phyloP scores from a whole-genome alignment of 2,888 invertebrate genomes.

The Lasioglossum pauxillum region DNA sequence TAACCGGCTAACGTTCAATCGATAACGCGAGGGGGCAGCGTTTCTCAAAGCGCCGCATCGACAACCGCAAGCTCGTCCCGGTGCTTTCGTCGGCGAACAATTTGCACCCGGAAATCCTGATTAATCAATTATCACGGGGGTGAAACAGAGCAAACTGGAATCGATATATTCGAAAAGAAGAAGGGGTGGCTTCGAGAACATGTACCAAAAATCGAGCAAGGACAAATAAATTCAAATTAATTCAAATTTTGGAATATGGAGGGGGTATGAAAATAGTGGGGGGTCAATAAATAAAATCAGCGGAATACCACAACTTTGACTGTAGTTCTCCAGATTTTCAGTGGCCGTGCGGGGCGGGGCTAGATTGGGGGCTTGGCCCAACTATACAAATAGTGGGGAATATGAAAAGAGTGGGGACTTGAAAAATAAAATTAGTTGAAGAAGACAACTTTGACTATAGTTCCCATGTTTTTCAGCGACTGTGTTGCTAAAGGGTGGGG shows the following conservation, averaged over 20 bases:
- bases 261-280: background rate
- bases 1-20: slow-evolving; percentile 80
- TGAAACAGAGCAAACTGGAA: background rate
- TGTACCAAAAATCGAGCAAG: too few relatives aligned
- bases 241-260: background rate
- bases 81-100: slow-evolving; percentile 9
- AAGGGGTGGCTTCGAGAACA: background rate
- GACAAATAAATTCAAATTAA: too few relatives aligned
- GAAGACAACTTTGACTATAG: too few relatives aligned
- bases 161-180: background rate
- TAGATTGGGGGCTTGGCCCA: too few relatives aligned
- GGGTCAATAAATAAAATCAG: too few relatives aligned
- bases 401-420: background rate
- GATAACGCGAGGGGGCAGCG: slow-evolving; percentile 75
- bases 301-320: too few relatives aligned
- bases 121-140: background rate
- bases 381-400: too few relatives aligned
- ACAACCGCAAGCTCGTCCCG: slow-evolving; percentile 31
- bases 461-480: too few relatives aligned
- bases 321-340: too few relatives aligned
- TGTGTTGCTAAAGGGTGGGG: too few relatives aligned
- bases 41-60: slow-evolving; percentile 70
- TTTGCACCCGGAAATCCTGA: background rate
- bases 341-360: too few relatives aligned
- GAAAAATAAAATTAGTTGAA: background rate